Evolutionary conservation across 2,888 invertebrate genomes (phyloP), one percentile per base, ranked within the genome.

Genomic region (Junonia oenone): DNA sequence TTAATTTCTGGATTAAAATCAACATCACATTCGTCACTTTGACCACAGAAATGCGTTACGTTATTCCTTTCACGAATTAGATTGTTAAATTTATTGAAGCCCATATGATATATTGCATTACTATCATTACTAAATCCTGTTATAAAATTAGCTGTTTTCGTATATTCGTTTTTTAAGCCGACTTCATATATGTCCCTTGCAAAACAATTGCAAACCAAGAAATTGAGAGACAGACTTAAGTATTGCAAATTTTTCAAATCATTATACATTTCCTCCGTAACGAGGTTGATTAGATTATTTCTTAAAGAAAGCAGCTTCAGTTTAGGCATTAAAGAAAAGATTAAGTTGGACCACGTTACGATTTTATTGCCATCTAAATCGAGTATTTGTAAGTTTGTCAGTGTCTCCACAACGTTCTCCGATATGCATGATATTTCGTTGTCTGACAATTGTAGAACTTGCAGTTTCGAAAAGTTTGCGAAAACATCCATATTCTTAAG

Each of bases 191-290:
- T 74, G n/a, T 92, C 88, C 53, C 90, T 83, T 0, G 91, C 70
- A 2, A 86, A 73, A 57, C 93, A 93, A 50, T 91, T 91, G 66
- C 94, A 94, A 0, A 92, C 77, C 15, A 93, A 88, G 6, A 89
- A 88, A 66, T 94, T 94, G 0, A 81, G 82, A 0, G 91, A 86
- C 0, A 94, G 49, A 0, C 87, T 89, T 0, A 94, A 58, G 53
- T 84, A 90, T 0, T 81, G 68, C 0, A 93, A 56, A 0, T 75
- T 63, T 0, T 75, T 68, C 5, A 94, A 79, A 62, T 94, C 94
- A 11, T 72, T 62, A 0, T 92, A 68, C 92, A 94, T 93, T 33
- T 87, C 85, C 11, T 80, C 72, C 0, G 92, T 85, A 6, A 94
- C 78, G 6, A 92, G 65, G 49, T 91, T 92, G 6, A 94, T 83